These are phyloP conservation scores for Panthera uncia DNA, from an alignment of 2,113 vertebrate genomes.

Conservation along the genomic window DNA sequence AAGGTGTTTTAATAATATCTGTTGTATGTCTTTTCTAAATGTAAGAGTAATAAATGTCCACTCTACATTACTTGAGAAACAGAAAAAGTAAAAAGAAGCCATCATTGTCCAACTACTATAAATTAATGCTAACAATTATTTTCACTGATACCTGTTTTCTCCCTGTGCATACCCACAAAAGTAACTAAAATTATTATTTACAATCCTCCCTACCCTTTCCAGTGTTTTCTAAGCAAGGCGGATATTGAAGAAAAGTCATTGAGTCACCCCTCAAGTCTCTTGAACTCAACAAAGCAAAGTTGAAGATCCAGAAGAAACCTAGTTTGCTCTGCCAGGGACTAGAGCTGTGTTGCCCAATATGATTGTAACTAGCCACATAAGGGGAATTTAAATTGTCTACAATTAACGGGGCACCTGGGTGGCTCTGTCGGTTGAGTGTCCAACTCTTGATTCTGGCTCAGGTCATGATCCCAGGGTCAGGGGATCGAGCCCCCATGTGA, in stretches of 20 bases:
- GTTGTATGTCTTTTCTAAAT: background rate
- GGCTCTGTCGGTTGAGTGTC: background rate
- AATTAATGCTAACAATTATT: background rate
- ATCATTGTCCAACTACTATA: background rate
- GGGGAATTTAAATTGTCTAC: background rate
- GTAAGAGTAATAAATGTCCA: background rate
- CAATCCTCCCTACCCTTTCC: background rate
- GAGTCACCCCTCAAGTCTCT: background rate
- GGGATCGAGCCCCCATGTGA: background rate
- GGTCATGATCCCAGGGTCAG: background rate
- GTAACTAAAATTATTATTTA: slow-evolving; percentile 11
- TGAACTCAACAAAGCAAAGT: background rate
- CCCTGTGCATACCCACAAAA: background rate
- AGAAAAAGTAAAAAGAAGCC: slow-evolving; percentile 8
- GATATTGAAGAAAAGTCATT: background rate
- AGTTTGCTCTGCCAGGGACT: background rate
- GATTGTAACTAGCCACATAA: background rate
- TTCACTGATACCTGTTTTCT: background rate
- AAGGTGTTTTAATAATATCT: slow-evolving; percentile 18
- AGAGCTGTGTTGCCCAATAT: background rate
- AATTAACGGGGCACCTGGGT: background rate
- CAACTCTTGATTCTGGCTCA: background rate
- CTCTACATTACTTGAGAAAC: background rate
- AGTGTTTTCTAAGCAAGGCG: slow-evolving; percentile 9
- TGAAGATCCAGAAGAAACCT: background rate